Evolutionary conservation across 37 sponge, comb jelly and placozoan species (phyloP), one percentile per base, ranked within the genome.

Genomic region (Beroe forskalii): DNA sequence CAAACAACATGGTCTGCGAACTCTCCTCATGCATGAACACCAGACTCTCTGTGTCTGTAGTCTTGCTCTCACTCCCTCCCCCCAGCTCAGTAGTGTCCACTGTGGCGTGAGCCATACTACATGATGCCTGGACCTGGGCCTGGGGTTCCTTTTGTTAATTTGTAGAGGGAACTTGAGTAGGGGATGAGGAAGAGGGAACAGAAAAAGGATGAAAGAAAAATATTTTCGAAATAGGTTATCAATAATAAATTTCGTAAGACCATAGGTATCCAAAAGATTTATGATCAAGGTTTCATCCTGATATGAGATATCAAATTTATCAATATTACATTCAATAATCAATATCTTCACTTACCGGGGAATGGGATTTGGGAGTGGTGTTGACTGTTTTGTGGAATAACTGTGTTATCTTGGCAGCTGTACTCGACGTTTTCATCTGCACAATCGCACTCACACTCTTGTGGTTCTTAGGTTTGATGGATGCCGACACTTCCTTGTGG

Each of bases 361-460:
- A 48, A 48, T 48, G 12, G 31, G 25, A 28, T 23, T 64, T 64
- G 14, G 66, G 30, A 6, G 66, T 22, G 3, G 66, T 64, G 48
- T 80, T 80, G 4, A 20, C n/a, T 23, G 86, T 23, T 25, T 44
- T 80, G 27, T 80, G 28, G 44, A 80, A 80, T 27, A 80, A 22
- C 27, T 80, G 28, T 2, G 86, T 80, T 4, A 80, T 41, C 43
- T 4, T 42, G 35, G 86, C 86, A 42, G 55, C 86, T 23, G 86
- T 80, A n/a, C 86, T 44, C 55, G 28, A 28, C 3, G 86, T 80
- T 27, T 38, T 41, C 55, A 44, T 80, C 55, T 41, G 44, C 17
- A 80, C 40, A 3, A 80, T 80, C 1, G 86, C 86, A n/a, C 44
- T 44, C n/a, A 80, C 55, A 22, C 86, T 27, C 86, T 80, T 80